phyloP scores from a whole-genome alignment of 2,797 vertebrate species.

The Lacerta agilis region DNA sequence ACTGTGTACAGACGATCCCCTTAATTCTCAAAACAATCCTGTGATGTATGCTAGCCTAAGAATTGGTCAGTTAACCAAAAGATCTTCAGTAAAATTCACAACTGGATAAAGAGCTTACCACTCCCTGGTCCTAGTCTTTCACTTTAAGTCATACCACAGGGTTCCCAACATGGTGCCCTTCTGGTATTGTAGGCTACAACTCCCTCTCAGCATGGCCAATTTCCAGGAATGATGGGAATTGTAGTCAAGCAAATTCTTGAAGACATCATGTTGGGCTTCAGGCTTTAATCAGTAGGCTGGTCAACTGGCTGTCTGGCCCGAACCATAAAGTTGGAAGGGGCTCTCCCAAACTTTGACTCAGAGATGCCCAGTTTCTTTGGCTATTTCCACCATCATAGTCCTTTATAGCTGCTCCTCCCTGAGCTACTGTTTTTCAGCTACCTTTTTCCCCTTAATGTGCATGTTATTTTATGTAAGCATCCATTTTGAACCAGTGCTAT shows the following conservation, averaged over 20 bases:
- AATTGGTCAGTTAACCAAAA: neutral
- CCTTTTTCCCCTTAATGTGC: neutral
- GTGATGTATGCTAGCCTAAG: neutral
- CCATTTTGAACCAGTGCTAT: neutral
- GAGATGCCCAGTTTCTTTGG: neutral
- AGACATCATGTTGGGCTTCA: neutral
- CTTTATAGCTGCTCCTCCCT: neutral
- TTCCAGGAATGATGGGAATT: neutral
- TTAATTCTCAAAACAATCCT: neutral
- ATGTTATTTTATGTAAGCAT: neutral
- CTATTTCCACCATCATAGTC: neutral
- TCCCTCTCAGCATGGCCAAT: neutral
- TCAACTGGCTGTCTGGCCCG: neutral
- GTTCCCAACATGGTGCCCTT: neutral
- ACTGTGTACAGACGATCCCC: neutral
- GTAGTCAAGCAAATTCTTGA: neutral
- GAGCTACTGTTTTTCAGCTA: neutral
- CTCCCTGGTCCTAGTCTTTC: neutral
- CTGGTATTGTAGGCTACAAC: neutral
- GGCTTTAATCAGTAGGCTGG: neutral
- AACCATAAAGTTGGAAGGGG: neutral
- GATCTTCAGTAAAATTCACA: neutral
- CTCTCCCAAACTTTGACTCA: neutral
- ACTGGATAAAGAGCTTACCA: neutral
- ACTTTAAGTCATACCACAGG: neutral